Evolutionary conservation across 1,140 invertebrate species (phyloP).

Genomic region (Papilio machaon): DNA sequence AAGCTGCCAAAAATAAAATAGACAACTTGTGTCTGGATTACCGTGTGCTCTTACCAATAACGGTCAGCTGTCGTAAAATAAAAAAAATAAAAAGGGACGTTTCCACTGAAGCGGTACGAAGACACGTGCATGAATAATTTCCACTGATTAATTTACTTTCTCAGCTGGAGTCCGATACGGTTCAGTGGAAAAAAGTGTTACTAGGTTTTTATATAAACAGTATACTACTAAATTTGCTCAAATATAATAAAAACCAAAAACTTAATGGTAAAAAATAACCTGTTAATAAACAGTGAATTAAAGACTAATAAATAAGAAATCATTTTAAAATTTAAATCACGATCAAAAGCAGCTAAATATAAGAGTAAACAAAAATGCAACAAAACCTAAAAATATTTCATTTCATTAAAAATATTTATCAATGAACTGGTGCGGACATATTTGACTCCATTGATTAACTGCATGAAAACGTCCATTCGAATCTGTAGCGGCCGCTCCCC

Average conservation of each 20-base stretch:
- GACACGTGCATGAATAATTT: conserved; percentile 19
- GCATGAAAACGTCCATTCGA: conserved; percentile 3
- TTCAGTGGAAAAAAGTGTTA: conserved; percentile 1
- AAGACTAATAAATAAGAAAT: too few relatives aligned
- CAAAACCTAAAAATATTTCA: background rate
- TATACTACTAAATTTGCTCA: background rate
- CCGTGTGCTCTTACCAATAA: background rate
- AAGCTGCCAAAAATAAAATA: background rate
- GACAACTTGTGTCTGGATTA: background rate
- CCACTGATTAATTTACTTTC: background rate
- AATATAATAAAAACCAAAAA: background rate
- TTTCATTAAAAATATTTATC: background rate
- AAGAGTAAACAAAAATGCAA: background rate
- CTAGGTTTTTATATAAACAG: background rate
- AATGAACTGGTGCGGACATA: background rate
- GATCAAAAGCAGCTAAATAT: background rate
- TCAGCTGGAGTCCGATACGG: background rate
- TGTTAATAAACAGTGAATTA: too few relatives aligned
- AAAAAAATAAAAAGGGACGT: background rate
- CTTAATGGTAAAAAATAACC: too few relatives aligned
- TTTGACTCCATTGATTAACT: background rate
- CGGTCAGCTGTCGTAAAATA: background rate
- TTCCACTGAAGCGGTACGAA: background rate
- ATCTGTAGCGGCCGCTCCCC: background rate
- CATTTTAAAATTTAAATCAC: background rate